These are phyloP conservation scores for Myripristis murdjan DNA, from an alignment of 2,797 vertebrate species.

Conservation along the genomic window DNA sequence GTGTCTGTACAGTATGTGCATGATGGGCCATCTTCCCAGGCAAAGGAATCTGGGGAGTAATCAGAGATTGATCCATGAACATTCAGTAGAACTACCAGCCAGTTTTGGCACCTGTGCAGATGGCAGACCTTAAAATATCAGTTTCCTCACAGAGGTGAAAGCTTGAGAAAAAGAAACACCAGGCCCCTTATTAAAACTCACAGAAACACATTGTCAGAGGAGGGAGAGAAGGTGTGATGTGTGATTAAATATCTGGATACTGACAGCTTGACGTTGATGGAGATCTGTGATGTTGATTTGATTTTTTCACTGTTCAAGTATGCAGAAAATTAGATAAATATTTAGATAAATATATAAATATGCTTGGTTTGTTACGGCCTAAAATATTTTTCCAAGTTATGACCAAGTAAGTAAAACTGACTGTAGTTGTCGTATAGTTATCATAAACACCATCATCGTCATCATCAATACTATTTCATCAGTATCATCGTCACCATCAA, in stretches of 20 bases:
- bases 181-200: slow-evolving; percentile 60
- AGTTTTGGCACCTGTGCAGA: slow-evolving; percentile 79
- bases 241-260: slow-evolving; percentile 30
- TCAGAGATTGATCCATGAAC: slow-evolving; percentile 79
- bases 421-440: not conserved
- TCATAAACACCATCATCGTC: not conserved
- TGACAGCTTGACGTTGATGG: slow-evolving; percentile 34
- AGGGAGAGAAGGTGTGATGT: slow-evolving; percentile 31
- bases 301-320: too few species aligned
- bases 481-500: too few species aligned
- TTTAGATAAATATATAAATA: too few species aligned
- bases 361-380: too few species aligned
- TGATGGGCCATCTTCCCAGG: slow-evolving; percentile 39
- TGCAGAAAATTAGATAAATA: too few species aligned
- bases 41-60: slow-evolving; percentile 71
- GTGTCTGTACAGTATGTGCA: slow-evolving; percentile 6
- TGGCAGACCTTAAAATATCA: slow-evolving; percentile 83
- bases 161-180: slow-evolving; percentile 61
- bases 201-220: slow-evolving; percentile 53
- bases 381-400: not conserved
- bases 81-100: slow-evolving; percentile 69
- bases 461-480: too few species aligned
- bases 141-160: slow-evolving; percentile 72
- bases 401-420: not conserved
- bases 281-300: not conserved